These are phyloP conservation scores for Nixonia krombeini DNA, from an alignment of 1,140 invertebrate species.

Conservation along the genomic window DNA sequence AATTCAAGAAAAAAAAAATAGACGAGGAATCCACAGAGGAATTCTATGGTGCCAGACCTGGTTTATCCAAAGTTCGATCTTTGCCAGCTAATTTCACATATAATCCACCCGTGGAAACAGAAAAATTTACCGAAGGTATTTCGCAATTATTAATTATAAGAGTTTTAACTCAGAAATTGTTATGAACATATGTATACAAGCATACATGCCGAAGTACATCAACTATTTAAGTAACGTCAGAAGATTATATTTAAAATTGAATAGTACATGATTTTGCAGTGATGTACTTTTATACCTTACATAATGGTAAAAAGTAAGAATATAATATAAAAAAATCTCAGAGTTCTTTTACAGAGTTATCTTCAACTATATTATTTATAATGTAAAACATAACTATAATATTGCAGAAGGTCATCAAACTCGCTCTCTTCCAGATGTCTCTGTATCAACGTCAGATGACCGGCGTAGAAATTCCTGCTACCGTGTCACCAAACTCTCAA, in stretches of 20 bases:
- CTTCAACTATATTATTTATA: too few species aligned
- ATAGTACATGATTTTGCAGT: too few species aligned
- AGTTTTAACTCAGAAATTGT: not conserved
- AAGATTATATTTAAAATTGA: too few species aligned
- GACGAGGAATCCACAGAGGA: conserved; percentile 45
- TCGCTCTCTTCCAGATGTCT: conserved; percentile 46
- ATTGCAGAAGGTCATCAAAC: too few species aligned
- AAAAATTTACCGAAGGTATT: conserved; percentile 56
- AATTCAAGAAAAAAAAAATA: conserved; percentile 35
- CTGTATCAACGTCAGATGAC: conserved; percentile 52
- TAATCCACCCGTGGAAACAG: conserved; percentile 72
- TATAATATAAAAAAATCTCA: too few species aligned
- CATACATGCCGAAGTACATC: too few species aligned
- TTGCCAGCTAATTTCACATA: conserved; percentile 80
- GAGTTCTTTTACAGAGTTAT: too few species aligned
- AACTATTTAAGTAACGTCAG: too few species aligned
- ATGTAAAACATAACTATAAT: too few species aligned
- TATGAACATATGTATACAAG: not conserved
- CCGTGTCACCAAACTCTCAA: conserved; percentile 54
- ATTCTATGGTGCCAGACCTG: conserved; percentile 51
- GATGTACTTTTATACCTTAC: too few species aligned
- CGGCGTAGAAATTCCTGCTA: conserved; percentile 54
- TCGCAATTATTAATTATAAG: not conserved
- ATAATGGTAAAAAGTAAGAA: too few species aligned
- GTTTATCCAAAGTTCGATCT: conserved; percentile 75